Base-by-base conservation (phyloP, 2,113 vertebrate species). In the Ifrita kowaldi region DNA sequence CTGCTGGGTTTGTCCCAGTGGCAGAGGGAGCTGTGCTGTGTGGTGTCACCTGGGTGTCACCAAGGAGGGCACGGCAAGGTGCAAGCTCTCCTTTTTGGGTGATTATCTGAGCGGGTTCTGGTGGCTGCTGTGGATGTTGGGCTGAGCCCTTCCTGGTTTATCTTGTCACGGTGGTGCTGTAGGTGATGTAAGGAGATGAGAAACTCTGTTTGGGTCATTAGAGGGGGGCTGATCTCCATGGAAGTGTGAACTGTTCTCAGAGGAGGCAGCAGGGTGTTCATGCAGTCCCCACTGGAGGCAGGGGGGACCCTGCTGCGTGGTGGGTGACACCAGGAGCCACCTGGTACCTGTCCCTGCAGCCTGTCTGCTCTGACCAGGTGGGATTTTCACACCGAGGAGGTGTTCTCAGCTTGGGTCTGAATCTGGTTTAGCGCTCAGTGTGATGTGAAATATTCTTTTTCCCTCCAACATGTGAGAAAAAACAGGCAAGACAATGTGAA, bases 221-320 rank as follows among this genome's bases (percentile, higher is more conserved):
- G 8, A 1, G 6, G 44, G 57, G 8, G 28, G 1, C 69, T 1
- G 13, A 2, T 13, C 2, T 14, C 30, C 1, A 0, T 3, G 69
- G 65, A 7, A 35, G 7, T 6, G 1, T 6, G 44, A 23, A 1
- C 16, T 5, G 4, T 1, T n/a, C 37, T 23, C 11, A 1, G 56
- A 1, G 20, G 27, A 49, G 41, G 41, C 69, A 65, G 39, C 11
- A 3, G 24, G 53, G 8, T 30, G 49, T 10, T 53, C 0, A 0
- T 21, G 59, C 2, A 3, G 23, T 2, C 30, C 10, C 30, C 28
- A 1, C 7, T 16, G 6, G 4, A 17, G 22, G 49, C 30, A 12
- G 4, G 35, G 55, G 5, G 0, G 6, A 1, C 10, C n/a, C 16
- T 0, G 2, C 14, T 33, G 50, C 8, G 1, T 3, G 22, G 1